Evolutionary conservation across 1,140 invertebrate genomes (phyloP), one percentile per base, ranked within the genome.

Genomic region (Solenopsis invicta): DNA sequence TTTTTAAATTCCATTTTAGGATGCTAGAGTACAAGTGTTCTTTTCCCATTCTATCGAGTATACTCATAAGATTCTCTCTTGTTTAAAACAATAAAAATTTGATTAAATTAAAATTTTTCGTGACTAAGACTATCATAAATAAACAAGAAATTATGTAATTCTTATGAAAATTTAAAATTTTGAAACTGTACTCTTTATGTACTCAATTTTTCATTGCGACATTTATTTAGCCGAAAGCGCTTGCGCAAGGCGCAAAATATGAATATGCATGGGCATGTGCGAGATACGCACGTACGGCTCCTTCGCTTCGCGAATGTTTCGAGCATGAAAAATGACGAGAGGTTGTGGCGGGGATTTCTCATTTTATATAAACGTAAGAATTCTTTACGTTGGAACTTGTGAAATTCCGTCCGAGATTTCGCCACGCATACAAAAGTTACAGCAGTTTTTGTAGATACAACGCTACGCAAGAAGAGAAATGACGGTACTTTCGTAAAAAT

Each of bases 261-360:
- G 88, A 90, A 90, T 90, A 90, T 89, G 71, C 85, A 89, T 87
- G 69, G 76, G 71, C 84, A 74, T 75, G 66, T 82, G 85, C 52
- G 66, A 82, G 85, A 89, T 84, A 89, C 88, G 88, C 80, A 72
- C 80, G 69, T 89, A 90, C 76, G 76, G 88, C 41, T 89, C 80
- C 84, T 89, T 89, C 80, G 64, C 71, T 59, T 72, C 61, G 81
- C 72, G 77, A 89, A 90, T 87, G 88, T 87, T 90, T 71, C 56
- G 88, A 48, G 72, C 59, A 37, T 82, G 50, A 75, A 75, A 90
- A 89, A 86, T 80, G 86, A 87, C 72, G 56, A 61, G 56, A 62
- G 69, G 8, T 67, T 78, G 72, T 59, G 54, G 41, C 72, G 71
- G 74, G 62, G 88, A 80, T 89, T 90, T 90, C 77, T 90, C 88